phyloP scores from a whole-genome alignment of 23 tunicate genomes.

The Styela plicata region DNA sequence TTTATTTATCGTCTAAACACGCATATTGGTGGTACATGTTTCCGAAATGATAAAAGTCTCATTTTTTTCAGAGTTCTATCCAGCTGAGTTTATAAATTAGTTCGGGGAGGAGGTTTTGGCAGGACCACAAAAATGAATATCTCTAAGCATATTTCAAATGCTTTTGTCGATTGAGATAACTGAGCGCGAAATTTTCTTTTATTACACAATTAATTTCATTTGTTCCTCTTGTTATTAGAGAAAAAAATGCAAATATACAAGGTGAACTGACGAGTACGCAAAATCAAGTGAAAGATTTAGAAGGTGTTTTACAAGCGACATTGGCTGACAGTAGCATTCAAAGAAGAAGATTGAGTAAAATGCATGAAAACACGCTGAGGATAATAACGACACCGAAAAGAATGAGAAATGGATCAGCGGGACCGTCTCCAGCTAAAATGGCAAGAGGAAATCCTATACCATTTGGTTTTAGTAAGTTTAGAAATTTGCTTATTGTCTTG shows the following conservation, averaged over 20 bases:
- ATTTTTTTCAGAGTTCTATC: too few relatives aligned
- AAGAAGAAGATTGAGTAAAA: conserved; percentile 22
- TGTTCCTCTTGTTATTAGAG: background rate
- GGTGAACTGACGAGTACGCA: conserved; percentile 6
- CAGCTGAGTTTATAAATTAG: too few relatives aligned
- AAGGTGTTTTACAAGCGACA: conserved; percentile 25
- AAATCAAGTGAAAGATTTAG: conserved; percentile 7
- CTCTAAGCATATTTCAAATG: too few relatives aligned
- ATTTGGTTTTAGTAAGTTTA: background rate
- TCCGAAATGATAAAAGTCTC: too few relatives aligned
- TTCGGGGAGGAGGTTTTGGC: too few relatives aligned
- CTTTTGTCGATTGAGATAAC: too few relatives aligned
- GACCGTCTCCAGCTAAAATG: background rate
- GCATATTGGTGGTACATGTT: too few relatives aligned
- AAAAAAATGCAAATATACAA: background rate
- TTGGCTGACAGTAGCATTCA: conserved; percentile 31
- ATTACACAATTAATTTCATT: too few relatives aligned
- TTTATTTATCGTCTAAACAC: too few relatives aligned
- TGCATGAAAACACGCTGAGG: conserved; percentile 32
- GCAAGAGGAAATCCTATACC: conserved; percentile 2
- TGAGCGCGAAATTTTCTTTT: too few relatives aligned
- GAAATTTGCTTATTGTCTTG: too few relatives aligned
- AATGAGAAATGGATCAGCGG: background rate
- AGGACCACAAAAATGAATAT: too few relatives aligned
- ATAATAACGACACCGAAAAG: conserved; percentile 40